Evolutionary conservation across 2,797 vertebrate species (phyloP).

Genomic region (Heteromormyrus szaboi): DNA sequence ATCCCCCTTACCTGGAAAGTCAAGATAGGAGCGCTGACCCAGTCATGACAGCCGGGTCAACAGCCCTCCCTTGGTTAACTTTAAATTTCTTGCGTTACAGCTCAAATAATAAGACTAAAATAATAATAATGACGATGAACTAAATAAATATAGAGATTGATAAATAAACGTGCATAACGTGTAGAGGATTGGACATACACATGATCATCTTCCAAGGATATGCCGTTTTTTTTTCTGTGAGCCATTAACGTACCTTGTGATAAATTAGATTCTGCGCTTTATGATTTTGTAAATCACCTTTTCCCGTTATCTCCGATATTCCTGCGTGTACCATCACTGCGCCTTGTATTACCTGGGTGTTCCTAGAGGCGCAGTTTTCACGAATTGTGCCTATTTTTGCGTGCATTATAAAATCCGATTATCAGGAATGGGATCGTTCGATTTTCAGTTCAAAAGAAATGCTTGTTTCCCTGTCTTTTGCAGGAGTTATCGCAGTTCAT

Average conservation of each 20-base stretch:
- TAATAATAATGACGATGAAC: background rate
- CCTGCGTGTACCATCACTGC: background rate
- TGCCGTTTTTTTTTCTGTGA: background rate
- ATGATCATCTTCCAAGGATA: background rate
- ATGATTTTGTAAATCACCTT: background rate
- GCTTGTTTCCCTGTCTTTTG: background rate
- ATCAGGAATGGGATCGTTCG: background rate
- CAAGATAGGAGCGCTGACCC: slow-evolving; percentile 8
- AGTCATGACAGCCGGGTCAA: background rate
- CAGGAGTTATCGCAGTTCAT: background rate
- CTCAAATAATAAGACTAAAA: background rate
- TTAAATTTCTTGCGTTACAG: background rate
- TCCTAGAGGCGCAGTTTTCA: background rate
- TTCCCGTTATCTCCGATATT: background rate
- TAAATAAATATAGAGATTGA: background rate
- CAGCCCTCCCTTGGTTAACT: background rate
- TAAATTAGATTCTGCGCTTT: background rate
- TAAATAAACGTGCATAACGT: background rate
- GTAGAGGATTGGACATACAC: background rate
- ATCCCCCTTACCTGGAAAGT: slow-evolving; percentile 15
- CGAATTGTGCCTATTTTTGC: background rate
- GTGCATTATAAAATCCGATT: background rate
- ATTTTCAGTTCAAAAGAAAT: background rate
- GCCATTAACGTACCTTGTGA: background rate
- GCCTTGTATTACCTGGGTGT: background rate